Evolutionary conservation across 2,797 vertebrate species (phyloP).

Genomic region (Pipistrellus pipistrellus): DNA sequence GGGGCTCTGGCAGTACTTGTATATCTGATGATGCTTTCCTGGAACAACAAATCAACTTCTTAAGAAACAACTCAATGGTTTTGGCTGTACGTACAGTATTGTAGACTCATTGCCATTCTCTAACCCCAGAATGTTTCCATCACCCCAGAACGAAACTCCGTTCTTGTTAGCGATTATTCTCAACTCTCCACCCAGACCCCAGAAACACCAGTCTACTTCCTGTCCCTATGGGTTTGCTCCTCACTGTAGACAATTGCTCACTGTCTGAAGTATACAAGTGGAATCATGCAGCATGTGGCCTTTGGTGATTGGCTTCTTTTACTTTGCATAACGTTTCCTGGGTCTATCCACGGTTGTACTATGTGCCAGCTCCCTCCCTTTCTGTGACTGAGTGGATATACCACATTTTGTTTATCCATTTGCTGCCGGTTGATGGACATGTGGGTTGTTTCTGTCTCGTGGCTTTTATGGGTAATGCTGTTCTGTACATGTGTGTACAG

Average conservation of each 20-base stretch:
- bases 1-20: background rate
- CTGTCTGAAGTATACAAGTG: background rate
- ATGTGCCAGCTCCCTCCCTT: background rate
- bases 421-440: background rate
- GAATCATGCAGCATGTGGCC: background rate
- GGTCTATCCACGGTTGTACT: background rate
- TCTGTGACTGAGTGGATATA: background rate
- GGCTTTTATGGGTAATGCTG: constrained; percentile 23
- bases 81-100: background rate
- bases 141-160: background rate
- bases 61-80: background rate
- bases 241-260: background rate
- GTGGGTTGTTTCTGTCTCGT: constrained; percentile 1
- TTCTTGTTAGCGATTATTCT: background rate
- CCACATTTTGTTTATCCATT: background rate
- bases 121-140: background rate
- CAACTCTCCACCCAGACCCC: background rate
- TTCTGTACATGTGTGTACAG: background rate
- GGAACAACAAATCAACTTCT: constrained; percentile 8
- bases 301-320: background rate
- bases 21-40: background rate
- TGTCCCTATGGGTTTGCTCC: background rate
- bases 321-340: background rate
- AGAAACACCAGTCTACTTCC: background rate
- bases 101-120: background rate